Conservation (phyloP, 2,797 vertebrate genomes). For the Pygocentrus nattereri region DNA sequence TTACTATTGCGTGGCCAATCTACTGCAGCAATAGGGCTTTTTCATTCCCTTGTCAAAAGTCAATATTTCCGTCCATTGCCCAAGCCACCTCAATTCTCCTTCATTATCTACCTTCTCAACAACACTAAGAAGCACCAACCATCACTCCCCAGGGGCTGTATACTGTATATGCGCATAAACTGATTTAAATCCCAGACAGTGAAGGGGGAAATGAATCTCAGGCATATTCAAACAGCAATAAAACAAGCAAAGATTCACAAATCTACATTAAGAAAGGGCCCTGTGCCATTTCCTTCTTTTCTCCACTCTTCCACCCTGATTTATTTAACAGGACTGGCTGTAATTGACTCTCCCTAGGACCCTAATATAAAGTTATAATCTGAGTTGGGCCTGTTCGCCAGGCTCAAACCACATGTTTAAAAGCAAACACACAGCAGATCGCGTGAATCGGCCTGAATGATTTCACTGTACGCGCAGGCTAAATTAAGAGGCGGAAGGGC, state of each 20-base stretch:
- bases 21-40: constrained; percentile 6
- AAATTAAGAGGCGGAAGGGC: constrained; percentile 51
- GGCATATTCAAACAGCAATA: constrained; percentile 55
- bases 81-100: constrained; percentile 36
- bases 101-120: constrained; percentile 51
- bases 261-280: constrained; percentile 45
- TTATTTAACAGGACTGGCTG: constrained; percentile 61
- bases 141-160: constrained; percentile 16
- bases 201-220: constrained; percentile 46
- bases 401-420: constrained; percentile 59
- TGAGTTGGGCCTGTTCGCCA: constrained; percentile 50
- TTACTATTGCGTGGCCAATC: not conserved
- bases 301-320: constrained; percentile 47
- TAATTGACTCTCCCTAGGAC: constrained; percentile 62
- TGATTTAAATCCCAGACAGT: constrained; percentile 59
- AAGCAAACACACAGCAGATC: constrained; percentile 52
- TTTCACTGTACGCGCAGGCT: constrained; percentile 57
- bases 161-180: constrained; percentile 25
- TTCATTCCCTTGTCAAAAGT: constrained; percentile 23
- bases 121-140: constrained; percentile 41
- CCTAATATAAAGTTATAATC: constrained; percentile 64
- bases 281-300: constrained; percentile 32
- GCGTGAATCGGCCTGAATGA: constrained; percentile 55
- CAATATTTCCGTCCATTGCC: constrained; percentile 25
- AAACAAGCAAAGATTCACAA: constrained; percentile 55